phyloP scores from a whole-genome alignment of 2,113 vertebrate genomes.

The Acrocephalus arundinaceus region DNA sequence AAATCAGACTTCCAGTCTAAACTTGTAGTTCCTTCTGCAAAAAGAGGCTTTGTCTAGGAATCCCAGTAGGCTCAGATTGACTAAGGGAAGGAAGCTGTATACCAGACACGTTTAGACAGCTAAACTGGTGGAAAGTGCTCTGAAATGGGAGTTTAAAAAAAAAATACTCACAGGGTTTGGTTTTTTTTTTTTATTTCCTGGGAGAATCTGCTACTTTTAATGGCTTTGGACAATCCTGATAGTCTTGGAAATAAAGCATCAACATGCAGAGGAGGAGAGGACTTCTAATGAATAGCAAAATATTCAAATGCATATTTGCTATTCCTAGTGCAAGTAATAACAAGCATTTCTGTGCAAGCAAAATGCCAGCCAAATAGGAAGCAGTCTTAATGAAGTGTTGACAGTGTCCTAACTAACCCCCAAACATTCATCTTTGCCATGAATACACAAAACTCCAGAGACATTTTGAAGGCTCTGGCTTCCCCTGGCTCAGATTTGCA shows the following conservation, averaged over 20 bases:
- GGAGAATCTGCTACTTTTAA: background rate
- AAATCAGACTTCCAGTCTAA: background rate
- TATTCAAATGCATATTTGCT: background rate
- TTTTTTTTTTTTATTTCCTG: background rate
- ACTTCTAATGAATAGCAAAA: background rate
- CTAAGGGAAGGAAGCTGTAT: background rate
- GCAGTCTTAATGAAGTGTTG: background rate
- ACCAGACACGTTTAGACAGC: background rate
- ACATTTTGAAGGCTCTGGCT: background rate
- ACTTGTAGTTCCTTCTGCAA: background rate
- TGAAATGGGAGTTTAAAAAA: background rate
- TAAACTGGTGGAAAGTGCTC: background rate
- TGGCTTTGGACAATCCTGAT: background rate
- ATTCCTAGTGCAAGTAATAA: background rate
- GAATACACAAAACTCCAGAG: background rate
- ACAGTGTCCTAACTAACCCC: background rate
- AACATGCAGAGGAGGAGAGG: background rate
- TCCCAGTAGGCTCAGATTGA: background rate
- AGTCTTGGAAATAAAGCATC: background rate
- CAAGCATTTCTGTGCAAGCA: background rate
- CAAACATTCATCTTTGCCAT: background rate
- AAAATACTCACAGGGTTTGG: fast-evolving
- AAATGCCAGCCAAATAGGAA: background rate
- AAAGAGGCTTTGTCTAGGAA: background rate
- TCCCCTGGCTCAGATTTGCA: background rate